Evolutionary conservation across 2,113 vertebrate species (phyloP).

Genomic region (Bagarius yarrelli): DNA sequence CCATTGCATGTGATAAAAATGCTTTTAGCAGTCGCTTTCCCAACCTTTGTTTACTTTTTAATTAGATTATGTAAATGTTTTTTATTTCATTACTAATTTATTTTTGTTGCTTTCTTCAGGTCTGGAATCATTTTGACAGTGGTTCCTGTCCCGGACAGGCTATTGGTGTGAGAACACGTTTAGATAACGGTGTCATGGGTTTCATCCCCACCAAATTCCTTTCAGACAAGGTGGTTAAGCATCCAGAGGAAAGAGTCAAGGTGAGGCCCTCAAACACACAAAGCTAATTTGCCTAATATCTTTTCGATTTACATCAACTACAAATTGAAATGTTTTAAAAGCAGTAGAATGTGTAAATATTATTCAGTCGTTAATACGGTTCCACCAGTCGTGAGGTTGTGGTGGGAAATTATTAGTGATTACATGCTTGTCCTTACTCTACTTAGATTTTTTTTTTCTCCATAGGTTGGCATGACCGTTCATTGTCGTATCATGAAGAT

Average conservation of each 20-base stretch:
- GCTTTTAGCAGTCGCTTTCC: too few relatives aligned
- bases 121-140: slow-evolving; percentile 99
- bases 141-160: slow-evolving; percentile 97
- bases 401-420: neutral
- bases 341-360: neutral
- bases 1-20: too few relatives aligned
- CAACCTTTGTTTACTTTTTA: neutral
- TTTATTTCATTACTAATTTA: neutral
- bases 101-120: slow-evolving; percentile 67
- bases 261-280: slow-evolving; percentile 60
- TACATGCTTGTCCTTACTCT: neutral
- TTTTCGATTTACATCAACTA: neutral
- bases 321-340: neutral
- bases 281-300: neutral
- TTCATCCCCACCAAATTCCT: slow-evolving; percentile 98
- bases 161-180: slow-evolving; percentile 89
- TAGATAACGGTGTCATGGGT: slow-evolving; percentile 95
- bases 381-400: neutral
- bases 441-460: neutral
- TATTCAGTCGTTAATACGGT: neutral
- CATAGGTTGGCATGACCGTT: slow-evolving; percentile 95
- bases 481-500: slow-evolving; percentile 99
- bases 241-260: slow-evolving; percentile 97
- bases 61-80: neutral
- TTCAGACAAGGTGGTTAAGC: slow-evolving; percentile 96